Conservation (phyloP, 2,113 vertebrate genomes). For the Boleophthalmus pectinirostris region DNA sequence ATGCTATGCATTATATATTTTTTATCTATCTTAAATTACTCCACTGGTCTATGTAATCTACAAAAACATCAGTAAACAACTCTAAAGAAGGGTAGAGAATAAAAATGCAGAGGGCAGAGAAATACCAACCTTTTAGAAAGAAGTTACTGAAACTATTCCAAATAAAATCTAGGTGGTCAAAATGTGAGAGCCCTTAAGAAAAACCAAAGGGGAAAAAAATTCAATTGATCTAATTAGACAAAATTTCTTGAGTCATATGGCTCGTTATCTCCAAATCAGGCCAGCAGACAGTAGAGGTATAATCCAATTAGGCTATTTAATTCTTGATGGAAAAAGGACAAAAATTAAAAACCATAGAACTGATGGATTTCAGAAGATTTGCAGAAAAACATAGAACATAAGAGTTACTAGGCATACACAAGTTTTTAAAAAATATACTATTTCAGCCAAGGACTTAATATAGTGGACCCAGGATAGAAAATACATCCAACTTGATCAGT, state of each 20-base stretch:
- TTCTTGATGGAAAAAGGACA: slow-evolving; percentile 60
- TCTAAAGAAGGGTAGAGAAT: slow-evolving; percentile 87
- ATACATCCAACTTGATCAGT: slow-evolving; percentile 58
- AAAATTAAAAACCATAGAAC: slow-evolving; percentile 63
- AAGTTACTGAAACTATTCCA: slow-evolving; percentile 99
- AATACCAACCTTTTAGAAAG: slow-evolving; percentile 99
- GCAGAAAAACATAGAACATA: slow-evolving; percentile 30
- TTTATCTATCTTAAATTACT: not conserved
- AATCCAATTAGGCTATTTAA: slow-evolving; percentile 69
- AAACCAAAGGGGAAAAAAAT: slow-evolving; percentile 65
- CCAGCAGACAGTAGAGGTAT: slow-evolving; percentile 58
- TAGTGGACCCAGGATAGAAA: slow-evolving; percentile 34
- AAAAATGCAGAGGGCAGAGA: slow-evolving; percentile 95
- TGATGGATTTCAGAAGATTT: slow-evolving; percentile 52
- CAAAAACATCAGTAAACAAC: slow-evolving; percentile 66
- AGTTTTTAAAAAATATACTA: slow-evolving; percentile 36
- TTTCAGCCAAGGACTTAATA: slow-evolving; percentile 36
- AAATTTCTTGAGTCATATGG: slow-evolving; percentile 61
- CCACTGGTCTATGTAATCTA: not conserved
- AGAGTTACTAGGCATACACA: slow-evolving; percentile 39
- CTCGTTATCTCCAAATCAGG: slow-evolving; percentile 63
- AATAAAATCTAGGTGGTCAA: slow-evolving; percentile 98
- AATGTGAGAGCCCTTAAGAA: slow-evolving; percentile 81
- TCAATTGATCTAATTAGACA: slow-evolving; percentile 72
- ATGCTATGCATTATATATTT: not conserved